Evolutionary conservation across 2,888 invertebrate species (phyloP), one percentile per base, ranked within the genome.

Genomic region (Eristalinus aeneus): DNA sequence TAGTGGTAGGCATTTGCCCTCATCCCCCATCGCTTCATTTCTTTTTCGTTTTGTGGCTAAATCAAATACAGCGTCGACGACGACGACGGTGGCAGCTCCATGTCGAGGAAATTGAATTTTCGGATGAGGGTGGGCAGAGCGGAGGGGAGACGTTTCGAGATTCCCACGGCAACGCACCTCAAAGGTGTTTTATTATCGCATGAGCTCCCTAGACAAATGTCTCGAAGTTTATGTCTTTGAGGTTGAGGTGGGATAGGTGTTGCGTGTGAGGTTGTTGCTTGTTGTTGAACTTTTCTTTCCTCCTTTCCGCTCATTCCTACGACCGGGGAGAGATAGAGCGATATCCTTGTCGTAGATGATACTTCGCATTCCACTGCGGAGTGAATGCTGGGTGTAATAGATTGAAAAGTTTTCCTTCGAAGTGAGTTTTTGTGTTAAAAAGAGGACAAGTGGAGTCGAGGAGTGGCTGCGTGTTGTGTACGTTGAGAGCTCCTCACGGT

Each of bases 101-200:
- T 72, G 46, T 56, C 46, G 31, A 67, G 71, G 68, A 80, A 80
- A 80, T 84, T 84, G 67, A 80, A 72, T 84, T 84, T 76, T 63
- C 46, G 67, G 20, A 54, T 53, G 53, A 32, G 46, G 20, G 61
- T 53, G 53, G 39, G 46, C 46, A 56, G 16, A 23, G 36, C 6
- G 46, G 46, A 46, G 16, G 46, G 8, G 4, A 27, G 46, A 16
- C 16, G 46, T 46, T 46, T 16, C 12, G 34, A 39, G 31, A 58
- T 56, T 56, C 56, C 56, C 56, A 22, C 56, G 22, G 9, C 36
- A 36, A 3, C 9, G 27, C 22, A 16, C n/a, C 46, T 69, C 61
- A 39, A 12, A 27, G 68, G 56, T 76, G 34, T 60, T 61, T 32
- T 68, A 46, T 74, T 56, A 65, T 56, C 36, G 56, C 60, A 67